phyloP scores from a whole-genome alignment of 2,113 vertebrate genomes.

The Eretmochelys imbricata region DNA sequence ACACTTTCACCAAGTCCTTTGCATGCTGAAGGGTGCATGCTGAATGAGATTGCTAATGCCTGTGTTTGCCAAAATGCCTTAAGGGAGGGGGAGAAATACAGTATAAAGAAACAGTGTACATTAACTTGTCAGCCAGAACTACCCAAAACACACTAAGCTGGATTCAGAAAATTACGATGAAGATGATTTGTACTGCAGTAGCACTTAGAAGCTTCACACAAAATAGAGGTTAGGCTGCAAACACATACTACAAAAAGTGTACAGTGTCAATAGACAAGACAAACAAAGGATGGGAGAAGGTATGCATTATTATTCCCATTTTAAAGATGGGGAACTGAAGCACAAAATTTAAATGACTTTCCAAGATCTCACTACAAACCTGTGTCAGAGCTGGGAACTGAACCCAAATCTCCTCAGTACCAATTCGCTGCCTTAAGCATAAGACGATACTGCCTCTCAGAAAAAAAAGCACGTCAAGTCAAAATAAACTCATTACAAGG shows the following conservation, averaged over 20 bases:
- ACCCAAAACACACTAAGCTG: not conserved
- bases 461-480: not conserved
- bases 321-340: not conserved
- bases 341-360: not conserved
- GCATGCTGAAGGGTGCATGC: rapidly evolving
- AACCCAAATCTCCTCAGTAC: not conserved
- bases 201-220: not conserved
- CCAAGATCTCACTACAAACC: slow-evolving; percentile 13
- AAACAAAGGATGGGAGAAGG: not conserved
- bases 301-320: not conserved
- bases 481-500: slow-evolving; percentile 22
- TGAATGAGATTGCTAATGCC: not conserved
- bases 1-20: not conserved
- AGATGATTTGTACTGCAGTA: not conserved
- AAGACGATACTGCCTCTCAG: not conserved
- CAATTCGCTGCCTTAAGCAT: not conserved
- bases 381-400: not conserved
- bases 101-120: not conserved
- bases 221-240: not conserved
- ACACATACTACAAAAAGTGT: not conserved
- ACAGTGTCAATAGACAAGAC: rapidly evolving
- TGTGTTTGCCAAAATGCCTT: not conserved
- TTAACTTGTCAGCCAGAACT: not conserved
- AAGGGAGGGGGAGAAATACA: not conserved
- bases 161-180: not conserved